Conservation (phyloP, 1,140 invertebrate species). For the Drosophila lacteicornis region DNA sequence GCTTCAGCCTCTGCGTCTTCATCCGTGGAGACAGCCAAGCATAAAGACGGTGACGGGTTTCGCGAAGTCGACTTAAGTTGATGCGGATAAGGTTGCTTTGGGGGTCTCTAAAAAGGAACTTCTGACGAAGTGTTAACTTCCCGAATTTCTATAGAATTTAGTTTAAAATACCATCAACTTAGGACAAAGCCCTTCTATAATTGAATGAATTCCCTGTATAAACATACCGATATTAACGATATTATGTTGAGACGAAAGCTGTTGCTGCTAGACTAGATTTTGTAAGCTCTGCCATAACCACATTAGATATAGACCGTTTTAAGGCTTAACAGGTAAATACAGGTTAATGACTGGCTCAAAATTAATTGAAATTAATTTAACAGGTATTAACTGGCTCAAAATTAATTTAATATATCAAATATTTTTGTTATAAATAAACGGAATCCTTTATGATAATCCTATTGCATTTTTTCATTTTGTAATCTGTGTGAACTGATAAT, state of each 20-base stretch:
- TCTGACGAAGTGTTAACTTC: not conserved
- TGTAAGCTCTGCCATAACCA: slow-evolving; percentile 5
- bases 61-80: slow-evolving; percentile 77
- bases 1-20: slow-evolving; percentile 28
- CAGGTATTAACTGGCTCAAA: slow-evolving; percentile 7
- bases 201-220: not conserved
- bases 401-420: slow-evolving; percentile 21
- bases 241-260: not conserved
- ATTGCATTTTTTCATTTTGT: slow-evolving; percentile 8
- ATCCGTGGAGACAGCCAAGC: slow-evolving; percentile 29
- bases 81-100: slow-evolving; percentile 17
- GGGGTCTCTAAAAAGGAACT: not conserved
- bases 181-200: not conserved
- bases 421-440: slow-evolving; percentile 21
- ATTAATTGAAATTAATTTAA: slow-evolving; percentile 17
- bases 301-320: not conserved
- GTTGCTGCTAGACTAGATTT: slow-evolving; percentile 11
- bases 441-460: slow-evolving; percentile 13
- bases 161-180: not conserved
- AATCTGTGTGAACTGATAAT: slow-evolving; percentile 14
- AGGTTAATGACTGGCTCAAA: slow-evolving; percentile 8
- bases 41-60: slow-evolving; percentile 59
- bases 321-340: slow-evolving; percentile 7
- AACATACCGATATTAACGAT: slow-evolving; percentile 5
- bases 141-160: slow-evolving; percentile 35